Evolutionary conservation across 2,797 vertebrate species (phyloP).

Genomic region (Agapornis canus): DNA sequence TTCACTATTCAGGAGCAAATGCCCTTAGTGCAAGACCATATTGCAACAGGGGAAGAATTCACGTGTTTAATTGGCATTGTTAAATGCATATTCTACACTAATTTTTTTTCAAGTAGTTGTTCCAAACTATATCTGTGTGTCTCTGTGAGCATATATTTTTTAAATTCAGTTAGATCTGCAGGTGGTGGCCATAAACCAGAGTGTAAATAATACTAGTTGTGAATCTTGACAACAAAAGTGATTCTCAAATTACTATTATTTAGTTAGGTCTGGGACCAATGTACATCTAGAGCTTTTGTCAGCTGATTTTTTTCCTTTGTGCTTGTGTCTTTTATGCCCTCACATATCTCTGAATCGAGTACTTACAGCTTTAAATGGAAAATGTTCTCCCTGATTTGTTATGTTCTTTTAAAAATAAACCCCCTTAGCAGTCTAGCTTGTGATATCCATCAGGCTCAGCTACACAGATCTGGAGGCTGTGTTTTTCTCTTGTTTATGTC

Average conservation of each 20-base stretch:
- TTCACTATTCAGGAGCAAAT: not conserved
- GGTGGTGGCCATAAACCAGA: not conserved
- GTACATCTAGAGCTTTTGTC: not conserved
- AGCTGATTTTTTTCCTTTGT: not conserved
- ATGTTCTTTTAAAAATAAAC: conserved; percentile 10
- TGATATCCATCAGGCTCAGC: conserved; percentile 7
- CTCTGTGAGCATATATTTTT: not conserved
- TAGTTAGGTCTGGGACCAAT: not conserved
- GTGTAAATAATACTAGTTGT: not conserved
- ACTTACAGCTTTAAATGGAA: conserved; percentile 26
- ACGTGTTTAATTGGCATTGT: not conserved
- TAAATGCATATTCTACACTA: not conserved
- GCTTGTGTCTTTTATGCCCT: conserved; percentile 1
- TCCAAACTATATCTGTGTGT: not conserved
- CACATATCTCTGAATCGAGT: not conserved
- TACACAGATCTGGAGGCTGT: not conserved
- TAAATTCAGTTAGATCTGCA: not conserved
- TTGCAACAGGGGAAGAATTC: not conserved
- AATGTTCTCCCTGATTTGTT: not conserved
- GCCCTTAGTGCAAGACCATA: not conserved
- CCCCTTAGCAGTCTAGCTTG: not conserved
- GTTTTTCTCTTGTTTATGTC: conserved; percentile 21
- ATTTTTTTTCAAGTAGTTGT: not conserved
- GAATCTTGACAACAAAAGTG: not conserved
- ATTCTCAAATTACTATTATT: not conserved